A percentile compares a stretch with the other conserved stretches of the same genome.
Evolutionary conservation across 2,888 invertebrate genomes (phyloP).

Genomic region (Neoscelio sp.): DNA sequence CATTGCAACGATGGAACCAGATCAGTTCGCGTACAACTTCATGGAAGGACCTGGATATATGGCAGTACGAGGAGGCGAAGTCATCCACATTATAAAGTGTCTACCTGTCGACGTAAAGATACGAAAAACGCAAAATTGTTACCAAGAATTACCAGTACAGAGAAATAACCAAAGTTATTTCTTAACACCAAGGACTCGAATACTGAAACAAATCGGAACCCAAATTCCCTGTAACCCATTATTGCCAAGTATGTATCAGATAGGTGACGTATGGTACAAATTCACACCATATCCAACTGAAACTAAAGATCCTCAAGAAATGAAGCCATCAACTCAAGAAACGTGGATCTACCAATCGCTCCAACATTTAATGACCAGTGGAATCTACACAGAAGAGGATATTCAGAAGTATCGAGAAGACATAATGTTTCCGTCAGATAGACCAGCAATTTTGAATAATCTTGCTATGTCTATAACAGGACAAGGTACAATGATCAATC

Average conservation of each 20-base stretch:
- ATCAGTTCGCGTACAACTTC: conserved; percentile 68
- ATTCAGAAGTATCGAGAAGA: conserved; percentile 14
- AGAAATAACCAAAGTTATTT: conserved; percentile 41
- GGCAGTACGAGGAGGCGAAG: conserved; percentile 68
- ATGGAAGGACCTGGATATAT: conserved; percentile 71
- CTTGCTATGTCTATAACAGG: not conserved
- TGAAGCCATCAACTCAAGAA: conserved; percentile 1
- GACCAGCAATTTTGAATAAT: not conserved
- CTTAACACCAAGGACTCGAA: conserved; percentile 66
- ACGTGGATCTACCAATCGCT: conserved; percentile 13
- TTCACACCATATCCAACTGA: not conserved
- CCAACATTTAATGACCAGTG: conserved; percentile 10
- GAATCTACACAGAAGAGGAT: conserved; percentile 38
- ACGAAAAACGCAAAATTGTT: conserved; percentile 61
- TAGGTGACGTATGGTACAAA: conserved; percentile 25
- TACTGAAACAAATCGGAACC: conserved; percentile 34
- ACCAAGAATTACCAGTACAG: conserved; percentile 18
- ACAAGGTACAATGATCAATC: not conserved
- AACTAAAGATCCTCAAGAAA: not conserved
- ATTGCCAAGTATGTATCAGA: conserved; percentile 59
- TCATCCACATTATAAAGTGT: conserved; percentile 71
- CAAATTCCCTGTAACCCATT: conserved; percentile 60
- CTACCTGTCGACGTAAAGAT: conserved; percentile 64
- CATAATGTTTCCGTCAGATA: conserved; percentile 39
- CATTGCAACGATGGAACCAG: conserved; percentile 68